Conservation (phyloP, 1,140 invertebrate genomes). For the Odontomachus brunneus region DNA sequence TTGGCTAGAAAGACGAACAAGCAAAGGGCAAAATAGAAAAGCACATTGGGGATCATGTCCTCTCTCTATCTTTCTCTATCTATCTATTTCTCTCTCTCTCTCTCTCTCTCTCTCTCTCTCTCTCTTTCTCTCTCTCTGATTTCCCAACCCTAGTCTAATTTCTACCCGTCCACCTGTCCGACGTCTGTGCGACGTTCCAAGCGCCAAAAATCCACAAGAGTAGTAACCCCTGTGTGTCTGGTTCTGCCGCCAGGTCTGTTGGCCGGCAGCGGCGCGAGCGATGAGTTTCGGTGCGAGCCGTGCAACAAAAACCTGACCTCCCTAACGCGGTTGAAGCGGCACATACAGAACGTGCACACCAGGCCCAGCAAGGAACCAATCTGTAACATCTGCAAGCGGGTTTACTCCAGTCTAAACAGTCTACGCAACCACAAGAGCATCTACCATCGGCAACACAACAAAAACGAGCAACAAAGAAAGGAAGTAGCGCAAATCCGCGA, state of each 20-base stretch:
- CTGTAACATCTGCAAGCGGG: conserved; percentile 95
- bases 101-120: not conserved
- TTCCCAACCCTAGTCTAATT: conserved; percentile 41
- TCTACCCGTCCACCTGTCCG: conserved; percentile 32
- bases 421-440: conserved; percentile 95
- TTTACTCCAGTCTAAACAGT: conserved; percentile 94
- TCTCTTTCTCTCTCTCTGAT: not conserved
- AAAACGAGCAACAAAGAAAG: conserved; percentile 83
- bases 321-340: conserved; percentile 92
- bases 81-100: not conserved
- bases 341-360: conserved; percentile 95
- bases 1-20: conserved; percentile 30
- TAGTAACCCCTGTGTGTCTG: conserved; percentile 84
- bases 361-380: conserved; percentile 93
- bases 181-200: conserved; percentile 58
- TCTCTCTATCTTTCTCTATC: not conserved
- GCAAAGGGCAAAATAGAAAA: conserved; percentile 50
- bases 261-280: conserved; percentile 87
- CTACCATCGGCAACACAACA: conserved; percentile 89
- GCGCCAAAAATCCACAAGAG: conserved; percentile 77
- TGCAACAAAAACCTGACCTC: conserved; percentile 95
- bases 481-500: conserved; percentile 78
- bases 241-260: conserved; percentile 86
- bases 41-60: conserved; percentile 46
- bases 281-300: conserved; percentile 94